These are phyloP conservation scores for Hiodon alosoides DNA, from an alignment of 2,113 vertebrate species.

Conservation along the genomic window DNA sequence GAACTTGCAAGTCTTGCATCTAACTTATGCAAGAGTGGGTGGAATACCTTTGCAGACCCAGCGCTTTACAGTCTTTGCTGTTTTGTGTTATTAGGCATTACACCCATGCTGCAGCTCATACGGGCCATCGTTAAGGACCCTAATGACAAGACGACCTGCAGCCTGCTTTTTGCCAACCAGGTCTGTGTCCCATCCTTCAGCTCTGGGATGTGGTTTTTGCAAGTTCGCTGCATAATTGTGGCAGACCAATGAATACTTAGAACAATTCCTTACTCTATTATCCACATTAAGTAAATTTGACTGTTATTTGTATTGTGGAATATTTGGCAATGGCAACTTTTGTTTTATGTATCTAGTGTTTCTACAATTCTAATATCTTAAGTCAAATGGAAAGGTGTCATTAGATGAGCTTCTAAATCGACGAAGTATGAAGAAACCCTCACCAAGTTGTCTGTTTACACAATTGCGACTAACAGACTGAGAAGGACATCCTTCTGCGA, in stretches of 20 bases:
- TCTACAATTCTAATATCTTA: background rate
- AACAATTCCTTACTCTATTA: too few species aligned
- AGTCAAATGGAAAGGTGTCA: background rate
- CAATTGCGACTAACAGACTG: constrained; percentile 45
- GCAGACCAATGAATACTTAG: background rate
- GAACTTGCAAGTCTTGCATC: background rate
- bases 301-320: background rate
- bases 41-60: background rate
- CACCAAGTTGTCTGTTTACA: background rate
- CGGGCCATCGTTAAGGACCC: constrained; percentile 59
- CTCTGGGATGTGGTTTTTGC: background rate
- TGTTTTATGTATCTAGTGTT: too few species aligned
- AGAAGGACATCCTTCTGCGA: constrained; percentile 63
- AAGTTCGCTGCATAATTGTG: background rate
- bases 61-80: background rate
- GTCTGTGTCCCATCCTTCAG: constrained; percentile 36
- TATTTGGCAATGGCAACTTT: too few species aligned
- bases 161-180: constrained; percentile 69
- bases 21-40: background rate
- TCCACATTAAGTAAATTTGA: background rate
- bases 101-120: constrained; percentile 64
- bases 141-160: constrained; percentile 58
- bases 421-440: background rate
- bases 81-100: constrained; percentile 52
- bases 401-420: background rate